These are phyloP conservation scores for Octodonta nipae DNA, from an alignment of 2,888 invertebrate species.

Conservation along the genomic window DNA sequence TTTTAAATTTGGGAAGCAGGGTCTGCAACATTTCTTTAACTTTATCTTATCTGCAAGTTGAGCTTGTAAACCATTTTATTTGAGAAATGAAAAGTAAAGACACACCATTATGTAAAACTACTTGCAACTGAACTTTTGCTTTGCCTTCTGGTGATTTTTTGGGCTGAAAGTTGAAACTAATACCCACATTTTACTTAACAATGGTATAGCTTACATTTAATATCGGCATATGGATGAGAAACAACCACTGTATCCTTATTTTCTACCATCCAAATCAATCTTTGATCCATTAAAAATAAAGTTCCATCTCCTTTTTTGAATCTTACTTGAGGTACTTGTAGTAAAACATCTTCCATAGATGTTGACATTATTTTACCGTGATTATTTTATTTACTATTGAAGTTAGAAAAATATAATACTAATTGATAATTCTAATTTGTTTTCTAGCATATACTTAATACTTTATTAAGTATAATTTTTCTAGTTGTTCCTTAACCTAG, in stretches of 20 bases:
- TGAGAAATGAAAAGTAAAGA: too few species aligned
- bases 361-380: conserved; percentile 71
- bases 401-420: too few species aligned
- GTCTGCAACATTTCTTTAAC: conserved; percentile 86
- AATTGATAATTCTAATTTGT: too few species aligned
- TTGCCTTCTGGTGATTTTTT: conserved; percentile 93
- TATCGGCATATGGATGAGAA: conserved; percentile 87
- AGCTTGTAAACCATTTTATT: conserved; percentile 62
- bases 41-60: conserved; percentile 84
- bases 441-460: too few species aligned
- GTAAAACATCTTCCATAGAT: conserved; percentile 86
- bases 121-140: conserved; percentile 93
- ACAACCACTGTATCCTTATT: conserved; percentile 83
- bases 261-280: conserved; percentile 92
- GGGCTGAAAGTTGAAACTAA: too few species aligned
- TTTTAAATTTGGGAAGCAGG: conserved; percentile 82
- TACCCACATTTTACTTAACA: too few species aligned
- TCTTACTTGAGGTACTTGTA: conserved; percentile 82
- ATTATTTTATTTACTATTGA: too few species aligned
- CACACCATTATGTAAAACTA: conserved; percentile 84
- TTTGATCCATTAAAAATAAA: conserved; percentile 87
- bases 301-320: conserved; percentile 95
- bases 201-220: conserved; percentile 87
- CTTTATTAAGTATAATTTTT: too few species aligned
- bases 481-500: too few species aligned